phyloP scores from a whole-genome alignment of 2,888 invertebrate genomes.

The Nemoura dubitans region DNA sequence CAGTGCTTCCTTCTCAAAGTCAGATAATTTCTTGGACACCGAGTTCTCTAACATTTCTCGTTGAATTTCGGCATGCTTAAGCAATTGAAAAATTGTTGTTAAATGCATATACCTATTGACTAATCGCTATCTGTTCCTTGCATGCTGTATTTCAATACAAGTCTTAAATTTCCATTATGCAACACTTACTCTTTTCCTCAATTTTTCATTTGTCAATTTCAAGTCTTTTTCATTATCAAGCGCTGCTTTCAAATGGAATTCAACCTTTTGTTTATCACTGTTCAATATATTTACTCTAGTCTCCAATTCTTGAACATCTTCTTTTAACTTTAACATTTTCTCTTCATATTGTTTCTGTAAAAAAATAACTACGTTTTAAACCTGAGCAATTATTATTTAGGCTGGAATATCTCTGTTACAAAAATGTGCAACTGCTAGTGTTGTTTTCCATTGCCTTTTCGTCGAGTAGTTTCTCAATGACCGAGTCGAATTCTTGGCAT shows the following conservation, averaged over 20 bases:
- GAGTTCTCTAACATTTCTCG: neutral
- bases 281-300: neutral
- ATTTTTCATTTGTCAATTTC: neutral
- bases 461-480: neutral
- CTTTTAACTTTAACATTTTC: neutral
- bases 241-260: neutral
- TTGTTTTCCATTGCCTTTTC: neutral
- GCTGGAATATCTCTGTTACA: neutral
- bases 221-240: neutral
- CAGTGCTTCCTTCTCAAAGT: neutral
- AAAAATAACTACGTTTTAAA: neutral
- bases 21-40: neutral
- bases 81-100: no score
- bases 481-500: neutral
- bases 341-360: neutral
- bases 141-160: no score
- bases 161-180: no score
- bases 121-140: no score
- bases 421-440: neutral
- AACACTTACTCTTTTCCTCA: neutral
- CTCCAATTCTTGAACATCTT: neutral
- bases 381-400: neutral
- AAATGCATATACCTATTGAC: no score
- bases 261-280: neutral
- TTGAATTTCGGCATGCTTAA: neutral